These are phyloP conservation scores for Notiomystis cincta DNA, from an alignment of 2,113 vertebrate genomes.

Conservation along the genomic window DNA sequence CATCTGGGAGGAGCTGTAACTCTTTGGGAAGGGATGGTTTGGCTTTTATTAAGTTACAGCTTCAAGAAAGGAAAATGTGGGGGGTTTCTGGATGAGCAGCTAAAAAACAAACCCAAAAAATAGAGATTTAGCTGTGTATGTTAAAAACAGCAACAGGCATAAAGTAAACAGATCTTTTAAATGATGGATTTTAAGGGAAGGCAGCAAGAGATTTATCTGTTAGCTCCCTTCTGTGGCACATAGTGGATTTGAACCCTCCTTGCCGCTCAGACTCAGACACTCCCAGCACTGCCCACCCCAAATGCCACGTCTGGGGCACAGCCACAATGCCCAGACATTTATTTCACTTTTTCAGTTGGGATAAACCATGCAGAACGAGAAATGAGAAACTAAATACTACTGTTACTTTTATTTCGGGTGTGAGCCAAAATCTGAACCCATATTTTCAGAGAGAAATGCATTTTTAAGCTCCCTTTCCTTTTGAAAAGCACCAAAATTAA, in stretches of 20 bases:
- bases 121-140: background rate
- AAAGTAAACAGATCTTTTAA: background rate
- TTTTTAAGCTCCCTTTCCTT: background rate
- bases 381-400: background rate
- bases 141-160: background rate
- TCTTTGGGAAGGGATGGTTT: conserved; percentile 5
- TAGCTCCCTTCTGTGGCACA: background rate
- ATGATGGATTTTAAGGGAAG: background rate
- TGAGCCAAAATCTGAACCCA: background rate
- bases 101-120: background rate
- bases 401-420: background rate
- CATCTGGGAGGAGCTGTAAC: conserved; percentile 31
- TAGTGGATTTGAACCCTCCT: background rate
- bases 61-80: background rate
- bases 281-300: background rate
- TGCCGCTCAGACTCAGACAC: background rate
- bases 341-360: background rate
- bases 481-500: background rate
- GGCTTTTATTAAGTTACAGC: conserved; percentile 32
- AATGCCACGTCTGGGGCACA: background rate
- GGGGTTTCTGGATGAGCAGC: conserved; percentile 8
- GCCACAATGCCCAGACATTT: background rate
- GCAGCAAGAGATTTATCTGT: background rate
- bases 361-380: background rate
- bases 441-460: background rate